A percentile compares a stretch with the other conserved stretches of the same genome.
phyloP scores from a whole-genome alignment of 1,140 invertebrate genomes.

The Adelges cooleyi region DNA sequence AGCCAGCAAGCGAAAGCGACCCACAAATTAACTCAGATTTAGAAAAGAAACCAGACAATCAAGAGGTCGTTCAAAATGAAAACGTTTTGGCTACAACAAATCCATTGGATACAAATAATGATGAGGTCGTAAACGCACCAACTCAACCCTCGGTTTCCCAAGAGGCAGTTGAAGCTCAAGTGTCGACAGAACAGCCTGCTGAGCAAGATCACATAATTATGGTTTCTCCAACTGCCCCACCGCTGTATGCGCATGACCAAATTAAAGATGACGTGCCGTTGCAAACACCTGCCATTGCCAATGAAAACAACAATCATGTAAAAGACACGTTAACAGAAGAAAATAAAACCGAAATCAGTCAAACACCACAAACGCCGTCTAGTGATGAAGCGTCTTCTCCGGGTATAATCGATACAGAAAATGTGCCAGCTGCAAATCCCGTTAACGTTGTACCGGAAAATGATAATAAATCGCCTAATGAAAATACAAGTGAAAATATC shows the following conservation, averaged over 20 bases:
- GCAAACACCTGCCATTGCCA: not conserved
- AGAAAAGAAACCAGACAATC: not conserved
- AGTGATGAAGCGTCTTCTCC: not conserved
- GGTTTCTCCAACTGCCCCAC: not conserved
- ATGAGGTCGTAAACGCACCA: too few relatives aligned
- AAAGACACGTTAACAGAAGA: not conserved
- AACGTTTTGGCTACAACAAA: not conserved
- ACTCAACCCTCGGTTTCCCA: not conserved
- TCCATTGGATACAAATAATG: not conserved
- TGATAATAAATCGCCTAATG: not conserved
- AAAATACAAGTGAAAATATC: too few relatives aligned
- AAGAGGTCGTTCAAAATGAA: not conserved
- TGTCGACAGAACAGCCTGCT: not conserved
- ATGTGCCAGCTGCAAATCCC: not conserved
- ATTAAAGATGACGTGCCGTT: not conserved
- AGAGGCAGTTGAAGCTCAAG: not conserved
- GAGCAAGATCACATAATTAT: constrained; percentile 7
- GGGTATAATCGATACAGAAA: not conserved
- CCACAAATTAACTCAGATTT: not conserved
- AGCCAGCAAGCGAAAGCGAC: not conserved
- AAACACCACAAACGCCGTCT: not conserved
- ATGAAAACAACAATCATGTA: not conserved
- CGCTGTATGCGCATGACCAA: not conserved
- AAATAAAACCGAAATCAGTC: not conserved
- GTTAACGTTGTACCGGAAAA: not conserved